phyloP scores from a whole-genome alignment of 2,888 invertebrate species.

The Ennomos fuscantarius region DNA sequence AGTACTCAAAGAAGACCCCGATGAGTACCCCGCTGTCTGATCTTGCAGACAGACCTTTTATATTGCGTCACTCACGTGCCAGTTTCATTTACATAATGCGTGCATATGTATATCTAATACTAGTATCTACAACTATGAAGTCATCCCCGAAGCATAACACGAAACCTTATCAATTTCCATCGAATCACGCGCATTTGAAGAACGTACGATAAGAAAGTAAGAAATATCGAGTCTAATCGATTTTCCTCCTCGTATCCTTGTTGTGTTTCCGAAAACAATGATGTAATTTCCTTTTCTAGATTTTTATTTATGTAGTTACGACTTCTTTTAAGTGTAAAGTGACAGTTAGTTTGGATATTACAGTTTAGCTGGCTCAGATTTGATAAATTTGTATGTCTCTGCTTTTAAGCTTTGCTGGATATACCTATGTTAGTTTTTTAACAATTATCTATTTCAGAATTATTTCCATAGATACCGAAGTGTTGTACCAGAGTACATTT shows the following conservation, averaged over 20 bases:
- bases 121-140: slow-evolving; percentile 3
- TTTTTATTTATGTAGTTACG: neutral
- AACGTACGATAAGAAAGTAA: slow-evolving; percentile 18
- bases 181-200: slow-evolving; percentile 15
- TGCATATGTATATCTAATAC: too few relatives aligned
- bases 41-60: slow-evolving; percentile 14
- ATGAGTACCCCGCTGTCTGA: slow-evolving; percentile 21
- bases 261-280: slow-evolving; percentile 18
- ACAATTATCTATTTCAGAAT: too few relatives aligned
- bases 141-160: slow-evolving; percentile 11
- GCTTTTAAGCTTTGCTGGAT: too few relatives aligned
- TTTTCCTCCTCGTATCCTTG: slow-evolving; percentile 17
- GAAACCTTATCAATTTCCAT: slow-evolving; percentile 22
- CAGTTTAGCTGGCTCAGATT: too few relatives aligned
- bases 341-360: too few relatives aligned
- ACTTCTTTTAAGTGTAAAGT: neutral
- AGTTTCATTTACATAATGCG: slow-evolving; percentile 3
- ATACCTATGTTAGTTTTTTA: too few relatives aligned
- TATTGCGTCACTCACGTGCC: slow-evolving; percentile 22
- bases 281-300: slow-evolving; percentile 22
- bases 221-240: neutral
- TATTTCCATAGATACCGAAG: too few relatives aligned
- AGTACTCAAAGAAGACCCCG: neutral
- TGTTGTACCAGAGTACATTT: too few relatives aligned
- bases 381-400: too few relatives aligned